Conservation (phyloP, 2,113 vertebrate species). For the Prionailurus bengalensis region DNA sequence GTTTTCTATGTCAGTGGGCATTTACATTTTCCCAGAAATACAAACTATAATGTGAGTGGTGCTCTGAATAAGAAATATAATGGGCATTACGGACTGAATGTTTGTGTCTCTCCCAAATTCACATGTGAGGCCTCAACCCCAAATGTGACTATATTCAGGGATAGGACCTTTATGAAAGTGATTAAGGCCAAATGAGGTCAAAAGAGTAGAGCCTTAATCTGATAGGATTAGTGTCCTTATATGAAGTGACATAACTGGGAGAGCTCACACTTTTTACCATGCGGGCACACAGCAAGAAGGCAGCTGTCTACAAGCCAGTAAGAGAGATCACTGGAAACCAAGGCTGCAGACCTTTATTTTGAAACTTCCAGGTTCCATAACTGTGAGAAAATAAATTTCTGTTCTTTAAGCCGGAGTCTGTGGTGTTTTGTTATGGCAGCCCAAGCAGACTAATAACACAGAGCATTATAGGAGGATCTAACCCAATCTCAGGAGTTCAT, state of each 20-base stretch:
- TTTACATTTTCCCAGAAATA: not conserved
- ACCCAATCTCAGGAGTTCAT: not conserved
- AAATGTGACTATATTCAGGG: not conserved
- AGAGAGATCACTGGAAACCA: not conserved
- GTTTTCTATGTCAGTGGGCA: not conserved
- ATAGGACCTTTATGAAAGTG: not conserved
- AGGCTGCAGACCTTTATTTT: not conserved
- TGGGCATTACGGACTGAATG: not conserved
- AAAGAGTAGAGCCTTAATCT: not conserved
- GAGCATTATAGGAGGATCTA: not conserved
- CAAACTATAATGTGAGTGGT: not conserved
- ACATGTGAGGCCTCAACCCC: not conserved
- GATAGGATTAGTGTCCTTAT: not conserved
- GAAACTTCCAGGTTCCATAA: not conserved
- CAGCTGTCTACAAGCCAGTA: not conserved
- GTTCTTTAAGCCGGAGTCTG: not conserved
- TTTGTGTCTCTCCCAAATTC: not conserved
- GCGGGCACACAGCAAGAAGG: not conserved
- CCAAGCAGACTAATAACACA: not conserved
- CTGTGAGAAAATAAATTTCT: conserved; percentile 11
- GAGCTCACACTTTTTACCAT: not conserved
- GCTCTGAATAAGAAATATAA: not conserved
- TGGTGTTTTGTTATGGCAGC: not conserved
- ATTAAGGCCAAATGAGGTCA: not conserved
- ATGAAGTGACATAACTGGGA: not conserved